Base-by-base conservation (phyloP, 35 echinoderm and acorn worm species). In the Patiria miniata region DNA sequence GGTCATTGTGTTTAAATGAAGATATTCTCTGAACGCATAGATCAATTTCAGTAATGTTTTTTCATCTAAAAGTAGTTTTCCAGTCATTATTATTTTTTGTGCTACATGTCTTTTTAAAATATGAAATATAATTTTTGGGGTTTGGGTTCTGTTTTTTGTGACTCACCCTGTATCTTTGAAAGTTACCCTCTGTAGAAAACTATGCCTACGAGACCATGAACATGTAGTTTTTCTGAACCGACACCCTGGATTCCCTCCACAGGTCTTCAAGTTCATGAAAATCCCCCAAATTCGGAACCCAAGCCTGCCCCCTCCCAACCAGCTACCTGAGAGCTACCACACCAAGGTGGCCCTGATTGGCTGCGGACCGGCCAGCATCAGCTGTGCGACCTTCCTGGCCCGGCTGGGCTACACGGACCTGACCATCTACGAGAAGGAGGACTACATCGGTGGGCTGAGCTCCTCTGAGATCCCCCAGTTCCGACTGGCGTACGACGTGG, bases 391-490 rank as follows among this genome's bases (percentile, higher is more conserved):
- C n/a, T 97, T 97, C 80, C 89, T 97, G 42, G 95, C 95, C 57
- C 84, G 95, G 18, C 23, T 97, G 60, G 95, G 95, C 10, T 97
- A 97, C 76, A 88, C 78, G 0, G 86, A 97, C 73, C 33, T 97
- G 18, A 97, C 95, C 29, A 82, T 97, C 42, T 97, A 93, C 82
- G 95, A 97, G 86, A 97, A 91, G 37, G 95, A 97, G 78, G 77
- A 88, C n/a, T 97, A 86, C 52, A 97, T 97, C 52, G 95, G 95
- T 36, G 95, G 95, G 8, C 54, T 97, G 17, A 97, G 95, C 79
- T 97, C 95, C 2, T 94, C 95, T 0, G 95, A 97, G 88, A 97
- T 97, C 55, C 95, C 95, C 1, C 95, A 97, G 89, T 97, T 97
- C 50, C 91, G 95, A 40, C 82, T 97, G 17, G 88, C 91, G 0